phyloP scores from a whole-genome alignment of 1,140 invertebrate genomes.

The Sitophilus oryzae region DNA sequence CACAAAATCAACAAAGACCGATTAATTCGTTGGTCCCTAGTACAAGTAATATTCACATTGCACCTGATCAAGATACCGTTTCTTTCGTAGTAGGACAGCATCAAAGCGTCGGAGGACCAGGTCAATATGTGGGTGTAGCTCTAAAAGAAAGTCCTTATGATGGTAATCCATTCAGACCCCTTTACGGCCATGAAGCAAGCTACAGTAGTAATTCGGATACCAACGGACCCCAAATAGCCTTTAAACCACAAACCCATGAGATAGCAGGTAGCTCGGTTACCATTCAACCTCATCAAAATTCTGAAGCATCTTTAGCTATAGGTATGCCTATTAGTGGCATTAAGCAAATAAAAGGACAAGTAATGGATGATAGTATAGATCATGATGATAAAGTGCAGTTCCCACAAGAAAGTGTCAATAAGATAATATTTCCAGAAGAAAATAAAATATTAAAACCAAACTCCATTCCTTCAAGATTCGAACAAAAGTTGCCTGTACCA shows the following conservation, averaged over 20 bases:
- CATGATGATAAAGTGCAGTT: slow-evolving; percentile 31
- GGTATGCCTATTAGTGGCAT: slow-evolving; percentile 36
- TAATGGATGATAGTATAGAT: slow-evolving; percentile 41
- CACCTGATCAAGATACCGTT: slow-evolving; percentile 57
- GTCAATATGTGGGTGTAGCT: slow-evolving; percentile 46
- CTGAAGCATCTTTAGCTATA: slow-evolving; percentile 41
- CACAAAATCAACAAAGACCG: slow-evolving; percentile 6
- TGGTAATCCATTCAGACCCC: slow-evolving; percentile 38
- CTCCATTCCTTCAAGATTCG: slow-evolving; percentile 20
- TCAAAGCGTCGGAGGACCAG: slow-evolving; percentile 50
- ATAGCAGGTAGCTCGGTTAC: slow-evolving; percentile 30
- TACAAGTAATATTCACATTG: slow-evolving; percentile 57
- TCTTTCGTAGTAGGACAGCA: slow-evolving; percentile 58
- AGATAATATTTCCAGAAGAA: slow-evolving; percentile 42
- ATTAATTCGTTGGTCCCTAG: slow-evolving; percentile 46
- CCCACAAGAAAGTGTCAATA: slow-evolving; percentile 25
- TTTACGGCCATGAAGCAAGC: slow-evolving; percentile 27
- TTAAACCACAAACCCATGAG: slow-evolving; percentile 17
- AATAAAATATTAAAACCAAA: slow-evolving; percentile 20
- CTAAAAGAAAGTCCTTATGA: slow-evolving; percentile 47
- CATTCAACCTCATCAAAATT: slow-evolving; percentile 39
- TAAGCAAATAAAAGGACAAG: slow-evolving; percentile 39
- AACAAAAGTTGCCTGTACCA: slow-evolving; percentile 13
- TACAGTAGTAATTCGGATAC: slow-evolving; percentile 17
- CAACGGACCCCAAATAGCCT: slow-evolving; percentile 10